A percentile compares a stretch with the other conserved stretches of the same genome.
Conservation (phyloP, 2,113 vertebrate species). For the Perognathus longimembris region DNA sequence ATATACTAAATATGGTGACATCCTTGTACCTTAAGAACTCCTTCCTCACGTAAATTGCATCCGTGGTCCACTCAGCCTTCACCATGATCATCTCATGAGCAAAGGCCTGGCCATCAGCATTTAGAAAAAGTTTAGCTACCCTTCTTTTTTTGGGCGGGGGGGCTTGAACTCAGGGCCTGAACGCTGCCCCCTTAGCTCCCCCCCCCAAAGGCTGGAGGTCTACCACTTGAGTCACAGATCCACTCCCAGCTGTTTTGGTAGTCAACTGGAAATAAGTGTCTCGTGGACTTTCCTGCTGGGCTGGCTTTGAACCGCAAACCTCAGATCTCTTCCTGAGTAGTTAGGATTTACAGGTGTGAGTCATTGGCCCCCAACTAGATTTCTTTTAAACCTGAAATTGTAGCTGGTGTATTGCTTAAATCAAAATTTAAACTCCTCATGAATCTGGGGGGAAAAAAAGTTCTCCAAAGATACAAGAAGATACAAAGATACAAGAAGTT, state of each 20-base stretch:
- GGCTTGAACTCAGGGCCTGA: too few species aligned
- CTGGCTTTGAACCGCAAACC: too few species aligned
- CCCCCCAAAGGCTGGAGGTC: too few species aligned
- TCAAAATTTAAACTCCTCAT: too few species aligned
- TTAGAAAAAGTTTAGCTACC: neutral
- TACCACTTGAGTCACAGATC: too few species aligned
- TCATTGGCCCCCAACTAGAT: neutral
- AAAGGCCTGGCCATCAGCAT: neutral
- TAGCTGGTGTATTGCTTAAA: neutral
- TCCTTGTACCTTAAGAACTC: conserved; percentile 38
- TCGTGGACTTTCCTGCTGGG: too few species aligned
- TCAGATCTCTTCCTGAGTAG: too few species aligned
- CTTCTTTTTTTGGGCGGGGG: neutral
- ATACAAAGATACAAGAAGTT: neutral
- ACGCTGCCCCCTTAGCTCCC: too few species aligned
- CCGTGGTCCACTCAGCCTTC: neutral
- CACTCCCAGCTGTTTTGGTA: too few species aligned
- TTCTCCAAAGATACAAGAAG: neutral
- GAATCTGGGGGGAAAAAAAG: conserved; percentile 30
- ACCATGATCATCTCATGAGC: neutral
- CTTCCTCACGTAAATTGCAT: too few species aligned
- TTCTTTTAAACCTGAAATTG: neutral
- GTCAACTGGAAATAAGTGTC: too few species aligned
- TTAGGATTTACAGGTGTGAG: too few species aligned
- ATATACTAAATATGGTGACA: neutral